Conservation (phyloP, 2,888 invertebrate species). For the Nymphalis urticae region DNA sequence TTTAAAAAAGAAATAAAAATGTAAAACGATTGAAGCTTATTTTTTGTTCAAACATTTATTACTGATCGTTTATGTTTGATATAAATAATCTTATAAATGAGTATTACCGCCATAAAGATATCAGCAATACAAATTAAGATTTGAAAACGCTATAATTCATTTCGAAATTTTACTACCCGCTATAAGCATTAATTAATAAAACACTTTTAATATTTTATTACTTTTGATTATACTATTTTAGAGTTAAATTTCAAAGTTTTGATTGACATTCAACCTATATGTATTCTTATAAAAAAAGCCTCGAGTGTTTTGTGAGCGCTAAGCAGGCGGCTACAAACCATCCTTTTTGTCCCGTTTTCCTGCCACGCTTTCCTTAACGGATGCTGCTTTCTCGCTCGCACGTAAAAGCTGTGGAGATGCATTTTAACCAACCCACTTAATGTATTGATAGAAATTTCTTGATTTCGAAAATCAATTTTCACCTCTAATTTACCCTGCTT, state of each 20-base stretch:
- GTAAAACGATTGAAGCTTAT: conserved; percentile 38
- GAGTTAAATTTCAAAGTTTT: neutral
- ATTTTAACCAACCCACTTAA: neutral
- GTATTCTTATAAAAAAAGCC: neutral
- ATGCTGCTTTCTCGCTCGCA: conserved; percentile 53
- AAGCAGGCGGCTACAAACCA: conserved; percentile 59
- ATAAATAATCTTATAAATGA: neutral
- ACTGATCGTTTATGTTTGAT: conserved; percentile 1
- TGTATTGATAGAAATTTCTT: neutral
- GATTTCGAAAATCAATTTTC: too few species aligned
- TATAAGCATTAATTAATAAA: neutral
- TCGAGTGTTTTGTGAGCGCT: conserved; percentile 18
- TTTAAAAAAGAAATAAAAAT: conserved; percentile 50
- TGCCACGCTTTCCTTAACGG: conserved; percentile 68
- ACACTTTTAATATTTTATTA: neutral
- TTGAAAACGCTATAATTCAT: conserved; percentile 3
- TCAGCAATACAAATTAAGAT: conserved; percentile 4
- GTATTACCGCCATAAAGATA: conserved; percentile 6
- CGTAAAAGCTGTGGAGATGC: conserved; percentile 44
- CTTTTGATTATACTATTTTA: neutral
- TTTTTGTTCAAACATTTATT: neutral
- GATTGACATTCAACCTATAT: conserved; percentile 52
- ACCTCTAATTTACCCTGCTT: too few species aligned
- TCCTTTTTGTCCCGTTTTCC: conserved; percentile 70
- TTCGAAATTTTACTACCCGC: neutral